Conservation (phyloP, 92 coral and sea anemone genomes). For the Zoanthus sansibaricus region DNA sequence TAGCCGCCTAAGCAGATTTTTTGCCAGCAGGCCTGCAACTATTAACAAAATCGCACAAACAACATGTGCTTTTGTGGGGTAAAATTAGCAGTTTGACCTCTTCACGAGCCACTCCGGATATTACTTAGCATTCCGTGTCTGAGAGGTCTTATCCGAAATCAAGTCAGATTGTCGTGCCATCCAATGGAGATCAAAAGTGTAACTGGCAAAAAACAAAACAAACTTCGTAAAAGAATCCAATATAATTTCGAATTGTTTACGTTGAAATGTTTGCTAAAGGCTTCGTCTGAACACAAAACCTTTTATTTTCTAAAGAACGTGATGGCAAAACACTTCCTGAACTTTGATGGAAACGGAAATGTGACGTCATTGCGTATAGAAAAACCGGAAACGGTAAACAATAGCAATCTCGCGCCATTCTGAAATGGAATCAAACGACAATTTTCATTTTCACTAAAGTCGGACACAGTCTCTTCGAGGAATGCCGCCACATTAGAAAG, state of each 20-base stretch:
- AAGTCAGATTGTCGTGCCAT: neutral
- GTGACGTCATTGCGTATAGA: conserved; percentile 42
- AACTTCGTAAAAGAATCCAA: conserved; percentile 5
- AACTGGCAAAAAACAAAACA: conserved; percentile 9
- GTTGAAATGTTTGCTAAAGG: conserved; percentile 39
- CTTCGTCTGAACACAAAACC: conserved; percentile 26
- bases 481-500: neutral
- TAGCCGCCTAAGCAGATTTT: conserved; percentile 25
- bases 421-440: conserved; percentile 29
- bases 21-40: conserved; percentile 21
- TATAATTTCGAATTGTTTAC: neutral
- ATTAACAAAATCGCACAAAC: conserved; percentile 25
- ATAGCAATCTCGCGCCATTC: conserved; percentile 53
- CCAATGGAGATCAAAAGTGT: neutral
- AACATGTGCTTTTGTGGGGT: conserved; percentile 44
- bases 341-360: conserved; percentile 48
- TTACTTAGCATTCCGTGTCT: conserved; percentile 33
- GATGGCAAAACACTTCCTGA: conserved; percentile 45
- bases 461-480: neutral
- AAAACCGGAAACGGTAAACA: conserved; percentile 44
- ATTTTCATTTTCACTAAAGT: neutral
- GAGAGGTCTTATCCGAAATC: neutral
- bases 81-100: conserved; percentile 39
- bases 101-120: conserved; percentile 25
- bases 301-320: conserved; percentile 13